These are phyloP conservation scores for Drosophila neonasuta DNA, from an alignment of 2,888 invertebrate genomes.

Conservation along the genomic window DNA sequence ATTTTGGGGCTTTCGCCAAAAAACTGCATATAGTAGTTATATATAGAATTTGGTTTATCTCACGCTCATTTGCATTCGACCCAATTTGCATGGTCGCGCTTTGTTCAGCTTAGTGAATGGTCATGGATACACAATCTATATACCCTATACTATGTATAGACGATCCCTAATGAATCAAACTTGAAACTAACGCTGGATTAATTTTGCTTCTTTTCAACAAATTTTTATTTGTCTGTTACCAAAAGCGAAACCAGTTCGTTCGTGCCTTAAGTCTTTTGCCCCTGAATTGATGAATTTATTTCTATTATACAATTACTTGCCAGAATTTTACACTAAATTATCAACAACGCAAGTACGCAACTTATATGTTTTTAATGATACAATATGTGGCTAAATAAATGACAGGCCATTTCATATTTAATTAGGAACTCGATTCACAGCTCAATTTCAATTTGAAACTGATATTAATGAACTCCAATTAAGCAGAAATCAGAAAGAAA, in stretches of 20 bases:
- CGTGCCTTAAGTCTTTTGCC: constrained; percentile 45
- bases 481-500: constrained; percentile 46
- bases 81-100: constrained; percentile 28
- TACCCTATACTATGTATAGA: neutral
- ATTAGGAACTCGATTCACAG: constrained; percentile 53
- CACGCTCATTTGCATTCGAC: constrained; percentile 53
- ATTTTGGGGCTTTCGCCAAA: constrained; percentile 10
- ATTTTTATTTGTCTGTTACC: constrained; percentile 12
- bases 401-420: constrained; percentile 46
- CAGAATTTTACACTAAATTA: constrained; percentile 66
- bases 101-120: neutral
- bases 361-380: constrained; percentile 41
- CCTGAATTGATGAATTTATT: constrained; percentile 54
- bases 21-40: constrained; percentile 25
- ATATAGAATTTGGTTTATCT: constrained; percentile 15
- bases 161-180: constrained; percentile 38
- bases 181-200: constrained; percentile 26
- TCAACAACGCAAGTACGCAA: constrained; percentile 34
- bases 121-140: neutral
- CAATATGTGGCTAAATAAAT: constrained; percentile 31
- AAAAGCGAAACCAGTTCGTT: constrained; percentile 30
- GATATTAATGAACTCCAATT: constrained; percentile 72
- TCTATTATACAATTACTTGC: constrained; percentile 44
- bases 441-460: constrained; percentile 61
- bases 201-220: constrained; percentile 19